These are phyloP conservation scores for Eupithecia tripunctaria DNA, from an alignment of 2,888 invertebrate species.

Conservation along the genomic window DNA sequence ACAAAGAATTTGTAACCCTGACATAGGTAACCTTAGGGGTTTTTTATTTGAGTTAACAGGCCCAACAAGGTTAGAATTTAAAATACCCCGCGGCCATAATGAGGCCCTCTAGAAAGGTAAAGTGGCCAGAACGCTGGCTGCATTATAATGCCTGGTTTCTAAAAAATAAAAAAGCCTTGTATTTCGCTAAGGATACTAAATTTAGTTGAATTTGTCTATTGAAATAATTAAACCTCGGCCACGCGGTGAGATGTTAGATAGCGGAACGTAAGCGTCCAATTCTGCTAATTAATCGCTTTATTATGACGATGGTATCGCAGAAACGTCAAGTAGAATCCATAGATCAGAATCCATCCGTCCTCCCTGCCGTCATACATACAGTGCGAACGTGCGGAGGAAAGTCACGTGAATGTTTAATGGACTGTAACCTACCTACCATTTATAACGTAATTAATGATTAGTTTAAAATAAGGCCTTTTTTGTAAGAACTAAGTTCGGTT, in stretches of 20 bases:
- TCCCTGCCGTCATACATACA: no score
- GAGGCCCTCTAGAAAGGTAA: not conserved
- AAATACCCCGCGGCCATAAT: conserved; percentile 2
- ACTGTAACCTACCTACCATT: no score
- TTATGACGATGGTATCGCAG: no score
- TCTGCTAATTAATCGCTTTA: no score
- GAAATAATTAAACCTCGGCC: not conserved
- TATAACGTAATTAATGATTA: no score
- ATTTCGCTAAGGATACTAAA: not conserved
- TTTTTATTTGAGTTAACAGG: conserved; percentile 2
- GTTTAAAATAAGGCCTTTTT: no score
- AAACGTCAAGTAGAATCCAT: no score
- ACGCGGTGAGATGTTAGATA: not conserved
- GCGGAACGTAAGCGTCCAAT: not conserved
- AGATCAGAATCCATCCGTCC: no score
- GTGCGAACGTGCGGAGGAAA: no score
- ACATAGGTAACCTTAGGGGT: conserved; percentile 2
- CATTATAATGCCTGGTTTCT: not conserved
- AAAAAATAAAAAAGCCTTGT: not conserved
- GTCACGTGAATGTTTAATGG: no score
- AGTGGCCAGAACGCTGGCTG: not conserved
- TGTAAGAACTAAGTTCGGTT: no score
- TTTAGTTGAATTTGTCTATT: not conserved
- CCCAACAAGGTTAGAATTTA: conserved; percentile 11
- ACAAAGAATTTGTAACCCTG: conserved; percentile 5